Evolutionary conservation across 2,888 invertebrate species (phyloP).

Genomic region (Hypsopygia costalis): DNA sequence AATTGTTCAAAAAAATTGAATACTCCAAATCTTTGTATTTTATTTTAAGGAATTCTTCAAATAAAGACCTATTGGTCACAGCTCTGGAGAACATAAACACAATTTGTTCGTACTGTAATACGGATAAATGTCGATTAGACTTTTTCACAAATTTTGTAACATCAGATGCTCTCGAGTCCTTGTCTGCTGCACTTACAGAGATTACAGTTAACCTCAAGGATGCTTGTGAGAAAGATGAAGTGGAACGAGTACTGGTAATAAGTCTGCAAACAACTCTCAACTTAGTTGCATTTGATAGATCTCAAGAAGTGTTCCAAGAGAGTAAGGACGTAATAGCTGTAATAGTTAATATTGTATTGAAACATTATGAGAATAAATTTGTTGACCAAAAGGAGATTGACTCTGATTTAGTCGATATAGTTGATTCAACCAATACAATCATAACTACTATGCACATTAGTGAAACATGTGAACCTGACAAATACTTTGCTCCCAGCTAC

Average conservation of each 20-base stretch:
- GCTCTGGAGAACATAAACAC: slow-evolving; percentile 82
- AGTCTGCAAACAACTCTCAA: slow-evolving; percentile 56
- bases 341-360: slow-evolving; percentile 49
- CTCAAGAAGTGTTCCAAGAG: slow-evolving; percentile 42
- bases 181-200: slow-evolving; percentile 52
- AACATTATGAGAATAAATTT: slow-evolving; percentile 59
- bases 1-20: slow-evolving; percentile 62
- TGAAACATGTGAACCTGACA: slow-evolving; percentile 37
- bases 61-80: slow-evolving; percentile 78
- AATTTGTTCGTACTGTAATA: slow-evolving; percentile 66
- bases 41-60: slow-evolving; percentile 87
- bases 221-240: slow-evolving; percentile 42
- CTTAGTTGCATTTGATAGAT: slow-evolving; percentile 57
- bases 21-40: slow-evolving; percentile 83
- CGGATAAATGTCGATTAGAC: slow-evolving; percentile 38
- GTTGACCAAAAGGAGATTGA: slow-evolving; percentile 56
- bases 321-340: slow-evolving; percentile 37
- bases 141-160: slow-evolving; percentile 58
- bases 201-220: slow-evolving; percentile 45
- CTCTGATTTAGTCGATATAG: slow-evolving; percentile 53
- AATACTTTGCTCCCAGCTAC: slow-evolving; percentile 49
- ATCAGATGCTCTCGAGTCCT: slow-evolving; percentile 46
- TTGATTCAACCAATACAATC: slow-evolving; percentile 54
- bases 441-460: slow-evolving; percentile 40
- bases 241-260: slow-evolving; percentile 57